Evolutionary conservation across 2,888 invertebrate species (phyloP).

Genomic region (Drosophila pegasa): DNA sequence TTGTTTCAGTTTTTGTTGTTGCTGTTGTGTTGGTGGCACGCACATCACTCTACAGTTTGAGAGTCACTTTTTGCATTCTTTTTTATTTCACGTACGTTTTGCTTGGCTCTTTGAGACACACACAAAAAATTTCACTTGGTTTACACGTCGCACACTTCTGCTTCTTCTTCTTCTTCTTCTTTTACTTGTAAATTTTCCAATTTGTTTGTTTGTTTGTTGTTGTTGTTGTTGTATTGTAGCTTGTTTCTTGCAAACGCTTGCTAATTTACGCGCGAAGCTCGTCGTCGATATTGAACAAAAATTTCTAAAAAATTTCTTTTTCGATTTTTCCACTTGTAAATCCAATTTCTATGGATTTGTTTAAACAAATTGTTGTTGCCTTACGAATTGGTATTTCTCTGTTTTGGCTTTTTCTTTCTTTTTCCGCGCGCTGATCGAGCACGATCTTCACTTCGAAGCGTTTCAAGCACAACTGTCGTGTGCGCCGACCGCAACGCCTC

Average conservation of each 20-base stretch:
- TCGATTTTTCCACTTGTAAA: constrained; percentile 35
- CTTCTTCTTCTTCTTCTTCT: constrained; percentile 26
- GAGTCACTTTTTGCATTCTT: constrained; percentile 57
- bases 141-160: constrained; percentile 50
- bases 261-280: constrained; percentile 74
- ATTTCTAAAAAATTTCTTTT: constrained; percentile 68
- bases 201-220: constrained; percentile 42
- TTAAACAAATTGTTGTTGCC: constrained; percentile 23
- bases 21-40: constrained; percentile 50
- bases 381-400: constrained; percentile 27
- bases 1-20: constrained; percentile 33
- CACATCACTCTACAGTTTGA: constrained; percentile 73
- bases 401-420: constrained; percentile 28
- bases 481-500: constrained; percentile 58
- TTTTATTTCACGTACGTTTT: constrained; percentile 25
- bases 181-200: constrained; percentile 46
- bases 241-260: constrained; percentile 79
- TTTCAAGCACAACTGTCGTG: constrained; percentile 84
- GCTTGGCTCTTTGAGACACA: constrained; percentile 20
- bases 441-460: constrained; percentile 84
- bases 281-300: constrained; percentile 57
- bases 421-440: constrained; percentile 58
- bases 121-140: constrained; percentile 68
- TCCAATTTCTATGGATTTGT: constrained; percentile 34
- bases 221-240: constrained; percentile 34